These are phyloP conservation scores for Microplitis mediator DNA, from an alignment of 1,140 invertebrate genomes.

Conservation along the genomic window DNA sequence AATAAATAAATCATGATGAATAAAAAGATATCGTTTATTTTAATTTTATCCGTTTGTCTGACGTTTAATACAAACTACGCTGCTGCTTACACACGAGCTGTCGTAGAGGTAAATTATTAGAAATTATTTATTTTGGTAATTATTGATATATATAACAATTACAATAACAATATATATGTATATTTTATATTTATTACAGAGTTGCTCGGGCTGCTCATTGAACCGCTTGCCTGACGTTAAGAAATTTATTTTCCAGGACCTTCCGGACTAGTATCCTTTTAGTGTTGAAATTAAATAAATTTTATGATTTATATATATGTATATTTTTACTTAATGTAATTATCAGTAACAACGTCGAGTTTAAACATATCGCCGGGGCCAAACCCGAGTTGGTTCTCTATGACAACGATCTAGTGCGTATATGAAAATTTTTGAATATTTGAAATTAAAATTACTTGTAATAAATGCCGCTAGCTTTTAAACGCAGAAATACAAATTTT, in stretches of 20 bases:
- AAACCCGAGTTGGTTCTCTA: background rate
- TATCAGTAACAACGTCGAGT: background rate
- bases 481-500: no score
- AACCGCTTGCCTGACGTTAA: constrained; percentile 77
- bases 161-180: no score
- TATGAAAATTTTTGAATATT: background rate
- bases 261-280: constrained; percentile 72
- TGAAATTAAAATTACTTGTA: background rate
- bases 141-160: no score
- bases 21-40: no score
- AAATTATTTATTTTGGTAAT: no score
- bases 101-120: no score
- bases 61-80: no score
- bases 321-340: background rate
- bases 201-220: constrained; percentile 76
- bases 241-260: constrained; percentile 75
- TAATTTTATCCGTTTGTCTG: no score
- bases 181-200: constrained; percentile 64
- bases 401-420: background rate
- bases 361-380: background rate
- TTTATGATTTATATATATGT: background rate
- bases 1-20: no score
- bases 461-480: background rate
- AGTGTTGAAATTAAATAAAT: background rate
- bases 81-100: no score